Evolutionary conservation across 2,888 invertebrate genomes (phyloP).

Genomic region (Sinotaia quadrata): DNA sequence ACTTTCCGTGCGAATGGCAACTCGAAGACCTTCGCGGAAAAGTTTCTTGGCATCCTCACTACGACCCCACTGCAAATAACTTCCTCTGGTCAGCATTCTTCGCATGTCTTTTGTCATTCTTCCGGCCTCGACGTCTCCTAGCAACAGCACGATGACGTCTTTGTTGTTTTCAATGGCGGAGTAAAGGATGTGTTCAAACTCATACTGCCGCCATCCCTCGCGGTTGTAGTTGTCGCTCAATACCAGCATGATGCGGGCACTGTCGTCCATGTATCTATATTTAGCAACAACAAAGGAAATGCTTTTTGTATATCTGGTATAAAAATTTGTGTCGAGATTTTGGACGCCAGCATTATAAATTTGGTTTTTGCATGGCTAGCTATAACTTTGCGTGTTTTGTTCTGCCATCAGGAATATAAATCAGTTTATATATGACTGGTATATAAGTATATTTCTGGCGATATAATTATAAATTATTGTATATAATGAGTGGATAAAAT

Average conservation of each 20-base stretch:
- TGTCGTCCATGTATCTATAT: slow-evolving; percentile 22
- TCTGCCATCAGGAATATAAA: too few species aligned
- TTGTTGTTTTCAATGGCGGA: slow-evolving; percentile 22
- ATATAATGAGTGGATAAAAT: too few species aligned
- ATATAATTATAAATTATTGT: too few species aligned
- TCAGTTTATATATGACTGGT: too few species aligned
- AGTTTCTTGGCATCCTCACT: slow-evolving; percentile 10
- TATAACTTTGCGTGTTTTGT: too few species aligned
- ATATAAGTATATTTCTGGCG: too few species aligned
- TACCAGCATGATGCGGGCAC: slow-evolving; percentile 19
- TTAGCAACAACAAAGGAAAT: too few species aligned
- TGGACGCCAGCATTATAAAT: too few species aligned
- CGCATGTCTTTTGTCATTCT: slow-evolving; percentile 27
- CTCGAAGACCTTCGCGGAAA: slow-evolving; percentile 14
- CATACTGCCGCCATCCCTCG: slow-evolving; percentile 24
- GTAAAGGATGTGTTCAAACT: slow-evolving; percentile 24
- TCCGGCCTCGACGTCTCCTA: slow-evolving; percentile 26
- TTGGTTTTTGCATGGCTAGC: too few species aligned
- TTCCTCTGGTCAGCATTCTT: slow-evolving; percentile 26
- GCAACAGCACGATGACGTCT: slow-evolving; percentile 26
- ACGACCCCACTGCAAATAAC: slow-evolving; percentile 21
- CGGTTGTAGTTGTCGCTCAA: slow-evolving; percentile 18
- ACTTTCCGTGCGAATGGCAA: slow-evolving; percentile 12
- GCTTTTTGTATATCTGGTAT: too few species aligned
- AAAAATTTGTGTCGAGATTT: too few species aligned